Evolutionary conservation across 2,113 vertebrate species (phyloP), one percentile per base, ranked within the genome.

Genomic region (Zeus faber): DNA sequence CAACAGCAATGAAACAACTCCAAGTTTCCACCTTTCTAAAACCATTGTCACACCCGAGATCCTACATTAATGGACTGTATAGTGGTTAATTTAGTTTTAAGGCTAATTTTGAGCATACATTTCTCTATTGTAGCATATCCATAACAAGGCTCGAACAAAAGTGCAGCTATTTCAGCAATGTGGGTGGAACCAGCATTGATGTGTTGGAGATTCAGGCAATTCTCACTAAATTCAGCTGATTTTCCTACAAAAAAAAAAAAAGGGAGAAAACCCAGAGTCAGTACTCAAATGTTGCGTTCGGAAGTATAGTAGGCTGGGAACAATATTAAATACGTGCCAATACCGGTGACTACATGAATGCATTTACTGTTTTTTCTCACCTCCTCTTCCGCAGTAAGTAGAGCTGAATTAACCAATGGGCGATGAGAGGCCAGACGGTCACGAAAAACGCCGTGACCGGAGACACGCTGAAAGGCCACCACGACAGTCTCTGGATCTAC

Each of bases 401-500:
- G 49, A 96, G 74, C 40, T 92, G 88, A 59, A 95, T 84, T 53
- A 98, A 75, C 91, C 91, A 94, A 65, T 96, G 93, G 14, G 90
- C 87, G 74, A 96, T 59, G 54, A 98, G 91, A 22, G 95, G 95
- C 95, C 95, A 97, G 23, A 93, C 43, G 21, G 94, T 1, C 27
- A 91, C 87, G 73, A 98, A 89, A 46, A 83, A 77, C 67, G 92
- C 78, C 51, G 91, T 58, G 68, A 90, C 80, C 48, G 92, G 92
- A 70, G 92, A 93, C 61, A 90, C 72, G 57, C 91, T 84, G n/a
- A 93, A 94, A 59, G 91, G 93, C 94, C 94, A 95, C 94, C 93
- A 93, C 0, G 91, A 89, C 2, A 90, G 88, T 82, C 84, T 92
- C 88, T 94, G 67, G 58, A 75, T 66, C 89, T 87, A 75, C 18